A percentile compares a stretch with the other conserved stretches of the same genome.
These are phyloP conservation scores for Aphelenchoides bicaudatus DNA, from an alignment of 2,888 invertebrate genomes.

Conservation along the genomic window DNA sequence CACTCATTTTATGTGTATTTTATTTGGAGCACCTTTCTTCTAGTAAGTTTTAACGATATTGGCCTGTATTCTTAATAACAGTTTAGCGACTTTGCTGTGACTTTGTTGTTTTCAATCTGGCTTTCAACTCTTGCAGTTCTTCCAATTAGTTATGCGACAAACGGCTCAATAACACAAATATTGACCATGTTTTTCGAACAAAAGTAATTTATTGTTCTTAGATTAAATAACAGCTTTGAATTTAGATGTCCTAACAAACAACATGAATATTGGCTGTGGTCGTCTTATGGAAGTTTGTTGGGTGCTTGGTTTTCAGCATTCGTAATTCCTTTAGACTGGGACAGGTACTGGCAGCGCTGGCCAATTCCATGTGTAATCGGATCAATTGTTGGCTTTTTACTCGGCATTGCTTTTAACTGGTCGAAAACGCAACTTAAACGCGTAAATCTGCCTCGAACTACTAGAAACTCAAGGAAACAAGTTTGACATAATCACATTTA, in stretches of 20 bases:
- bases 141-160: not conserved
- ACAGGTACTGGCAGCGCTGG: conserved; percentile 75
- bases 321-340: conserved; percentile 85
- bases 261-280: not conserved
- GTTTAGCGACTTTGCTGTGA: conserved; percentile 12
- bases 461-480: too few relatives aligned
- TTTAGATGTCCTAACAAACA: not conserved
- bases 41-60: conserved; percentile 5
- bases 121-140: conserved; percentile 15
- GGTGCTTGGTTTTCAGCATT: conserved; percentile 82
- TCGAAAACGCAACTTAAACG: too few relatives aligned
- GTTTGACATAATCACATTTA: too few relatives aligned
- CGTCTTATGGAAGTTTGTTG: conserved; percentile 63
- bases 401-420: too few relatives aligned
- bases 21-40: conserved; percentile 4
- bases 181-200: not conserved
- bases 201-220: not conserved
- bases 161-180: not conserved
- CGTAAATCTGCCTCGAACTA: too few relatives aligned
- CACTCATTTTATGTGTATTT: conserved; percentile 1
- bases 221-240: not conserved
- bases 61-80: not conserved
- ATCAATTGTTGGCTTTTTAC: conserved; percentile 12
- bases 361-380: conserved; percentile 28
- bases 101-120: conserved; percentile 17